phyloP scores from a whole-genome alignment of 2,888 invertebrate species.

The Agonum fuliginosum region DNA sequence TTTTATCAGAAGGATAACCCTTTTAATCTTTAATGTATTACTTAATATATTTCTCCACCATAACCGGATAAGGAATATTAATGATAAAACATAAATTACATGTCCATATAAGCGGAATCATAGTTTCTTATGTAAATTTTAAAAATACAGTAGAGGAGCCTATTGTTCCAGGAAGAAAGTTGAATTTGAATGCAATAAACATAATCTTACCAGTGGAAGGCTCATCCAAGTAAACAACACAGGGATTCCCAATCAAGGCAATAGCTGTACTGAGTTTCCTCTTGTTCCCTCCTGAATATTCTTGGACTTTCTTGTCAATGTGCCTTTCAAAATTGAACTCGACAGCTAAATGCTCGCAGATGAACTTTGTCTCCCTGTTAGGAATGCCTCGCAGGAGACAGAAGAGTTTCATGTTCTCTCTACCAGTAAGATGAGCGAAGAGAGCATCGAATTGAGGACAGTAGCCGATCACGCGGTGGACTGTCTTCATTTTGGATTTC shows the following conservation, averaged over 20 bases:
- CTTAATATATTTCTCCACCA: too few relatives aligned
- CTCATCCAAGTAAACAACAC: constrained; percentile 75
- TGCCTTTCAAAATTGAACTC: constrained; percentile 72
- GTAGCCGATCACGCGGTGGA: constrained; percentile 78
- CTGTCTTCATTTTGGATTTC: constrained; percentile 75
- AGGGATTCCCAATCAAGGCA: constrained; percentile 75
- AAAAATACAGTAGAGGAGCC: too few relatives aligned
- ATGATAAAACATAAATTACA: too few relatives aligned
- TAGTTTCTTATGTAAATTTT: too few relatives aligned
- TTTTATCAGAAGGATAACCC: too few relatives aligned
- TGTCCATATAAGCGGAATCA: too few relatives aligned
- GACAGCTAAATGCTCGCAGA: constrained; percentile 70
- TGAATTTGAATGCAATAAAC: too few relatives aligned
- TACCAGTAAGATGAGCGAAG: constrained; percentile 75
- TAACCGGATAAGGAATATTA: too few relatives aligned
- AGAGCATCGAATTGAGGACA: constrained; percentile 78
- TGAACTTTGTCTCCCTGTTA: constrained; percentile 65
- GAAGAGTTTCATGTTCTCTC: constrained; percentile 75
- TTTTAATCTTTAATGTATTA: too few relatives aligned
- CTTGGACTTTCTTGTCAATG: constrained; percentile 72
- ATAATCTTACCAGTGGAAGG: constrained; percentile 74
- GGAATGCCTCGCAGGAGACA: constrained; percentile 73
- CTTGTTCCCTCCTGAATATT: constrained; percentile 76
- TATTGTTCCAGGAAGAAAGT: too few relatives aligned
- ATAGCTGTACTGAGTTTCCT: constrained; percentile 76